Evolutionary conservation across 2,113 vertebrate species (phyloP).

Genomic region (Eretmochelys imbricata): DNA sequence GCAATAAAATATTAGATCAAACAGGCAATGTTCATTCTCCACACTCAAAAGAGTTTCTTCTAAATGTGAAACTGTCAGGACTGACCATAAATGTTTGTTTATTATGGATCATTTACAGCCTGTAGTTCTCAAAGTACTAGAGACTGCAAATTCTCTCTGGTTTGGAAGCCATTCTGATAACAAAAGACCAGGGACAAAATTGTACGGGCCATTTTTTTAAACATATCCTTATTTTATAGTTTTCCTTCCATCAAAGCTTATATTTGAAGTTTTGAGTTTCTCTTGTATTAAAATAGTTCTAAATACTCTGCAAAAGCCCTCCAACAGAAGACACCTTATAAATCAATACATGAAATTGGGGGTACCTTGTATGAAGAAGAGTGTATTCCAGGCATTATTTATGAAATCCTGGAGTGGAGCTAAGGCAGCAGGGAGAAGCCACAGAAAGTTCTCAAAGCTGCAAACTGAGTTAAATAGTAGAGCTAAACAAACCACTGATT

Average conservation of each 20-base stretch:
- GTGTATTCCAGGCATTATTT: constrained; percentile 8
- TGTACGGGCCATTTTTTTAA: background rate
- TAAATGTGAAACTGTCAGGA: constrained; percentile 54
- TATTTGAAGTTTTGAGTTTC: constrained; percentile 30
- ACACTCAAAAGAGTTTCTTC: constrained; percentile 14
- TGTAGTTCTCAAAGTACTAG: constrained; percentile 12
- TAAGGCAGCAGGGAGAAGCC: background rate
- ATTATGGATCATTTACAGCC: constrained; percentile 57
- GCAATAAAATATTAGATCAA: constrained; percentile 57
- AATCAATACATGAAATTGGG: constrained; percentile 45
- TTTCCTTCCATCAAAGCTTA: constrained; percentile 35
- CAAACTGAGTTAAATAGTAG: background rate
- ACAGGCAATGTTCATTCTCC: constrained; percentile 43
- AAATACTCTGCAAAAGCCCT: constrained; percentile 5
- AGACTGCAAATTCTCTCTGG: background rate
- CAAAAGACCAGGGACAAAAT: constrained; percentile 21
- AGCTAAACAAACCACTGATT: background rate
- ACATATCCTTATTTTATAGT: background rate
- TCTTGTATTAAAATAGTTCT: background rate
- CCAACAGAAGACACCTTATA: background rate
- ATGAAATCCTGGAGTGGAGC: background rate
- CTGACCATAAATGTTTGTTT: constrained; percentile 57
- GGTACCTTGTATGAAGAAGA: background rate
- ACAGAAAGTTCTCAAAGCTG: background rate
- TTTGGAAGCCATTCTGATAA: constrained; percentile 43